Evolutionary conservation across 2,888 invertebrate genomes (phyloP), one percentile per base, ranked within the genome.

Genomic region (Ommatoiulus sabulosus): DNA sequence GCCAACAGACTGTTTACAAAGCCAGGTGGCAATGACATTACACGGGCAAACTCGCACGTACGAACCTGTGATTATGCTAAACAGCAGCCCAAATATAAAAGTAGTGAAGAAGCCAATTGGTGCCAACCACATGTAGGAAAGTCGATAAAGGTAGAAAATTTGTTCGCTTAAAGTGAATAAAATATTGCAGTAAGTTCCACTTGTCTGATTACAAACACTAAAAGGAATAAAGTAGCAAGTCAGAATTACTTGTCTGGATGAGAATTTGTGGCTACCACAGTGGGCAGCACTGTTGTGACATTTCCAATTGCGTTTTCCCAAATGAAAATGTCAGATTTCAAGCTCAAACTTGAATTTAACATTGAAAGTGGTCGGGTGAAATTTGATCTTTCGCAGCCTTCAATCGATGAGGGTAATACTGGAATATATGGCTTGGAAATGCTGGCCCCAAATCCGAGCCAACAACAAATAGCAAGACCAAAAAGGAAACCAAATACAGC

Each of bases 401-500:
- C 90, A 17, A 63, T 87, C 10, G 90, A 90, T 44, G 87, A 89
- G 85, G 90, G 90, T 17, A 90, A 91, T 87, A 89, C 90, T 52
- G 92, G 92, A 0, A 94, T 92, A 0, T 94, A 92, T 0, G 96
- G 96, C 90, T 95, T 95, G 10, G 91, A 90, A 15, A 92, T 89
- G 0, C 97, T 95, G 5, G 95, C 95, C 0, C 97, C 97, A 92
- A 98, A 96, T 87, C 96, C 97, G 90, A 97, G 95, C 96, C 97
- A 97, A 85, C 97, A 93, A 0, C 96, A 95, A 88, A 96, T 91
- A 0, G 94, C 93, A 89, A 97, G 93, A 0, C 96, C 95, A 6
- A 93, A 91, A 0, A 95, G 87, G 2, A 96, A 92, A 0, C 96
- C 97, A 15, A 93, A 91, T 12, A 96, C 93, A 0, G 95, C 95